Conservation (phyloP, 2,113 vertebrate genomes). For the Equus przewalskii region DNA sequence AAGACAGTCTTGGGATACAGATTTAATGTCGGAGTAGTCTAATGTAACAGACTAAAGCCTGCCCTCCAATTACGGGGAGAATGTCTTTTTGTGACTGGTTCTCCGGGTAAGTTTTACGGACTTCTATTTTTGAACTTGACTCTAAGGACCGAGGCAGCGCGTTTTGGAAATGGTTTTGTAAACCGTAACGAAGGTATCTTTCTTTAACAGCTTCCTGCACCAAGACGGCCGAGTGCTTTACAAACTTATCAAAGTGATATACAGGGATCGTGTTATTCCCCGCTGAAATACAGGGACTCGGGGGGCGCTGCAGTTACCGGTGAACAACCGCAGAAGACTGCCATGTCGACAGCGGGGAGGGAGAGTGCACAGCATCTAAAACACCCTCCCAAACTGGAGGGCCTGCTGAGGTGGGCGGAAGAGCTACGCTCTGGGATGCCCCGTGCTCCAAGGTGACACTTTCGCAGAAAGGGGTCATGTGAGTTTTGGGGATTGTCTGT, state of each 20-base stretch:
- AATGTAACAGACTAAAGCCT: constrained; percentile 34
- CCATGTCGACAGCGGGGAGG: not conserved
- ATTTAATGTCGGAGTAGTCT: constrained; percentile 55
- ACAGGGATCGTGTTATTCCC: constrained; percentile 51
- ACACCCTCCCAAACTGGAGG: not conserved
- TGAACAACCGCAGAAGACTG: constrained; percentile 22
- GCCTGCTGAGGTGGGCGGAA: accelerated
- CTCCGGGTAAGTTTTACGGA: constrained; percentile 36
- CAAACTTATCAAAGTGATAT: constrained; percentile 80
- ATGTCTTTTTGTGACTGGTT: constrained; percentile 37
- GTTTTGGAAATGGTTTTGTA: constrained; percentile 75
- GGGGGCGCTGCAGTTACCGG: not conserved
- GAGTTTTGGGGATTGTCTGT: not conserved
- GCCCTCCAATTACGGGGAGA: constrained; percentile 41
- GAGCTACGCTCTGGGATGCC: not conserved
- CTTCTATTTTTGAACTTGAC: constrained; percentile 73
- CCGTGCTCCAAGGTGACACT: accelerated
- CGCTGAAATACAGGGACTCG: constrained; percentile 46
- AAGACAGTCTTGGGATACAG: constrained; percentile 68
- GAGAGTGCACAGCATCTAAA: not conserved
- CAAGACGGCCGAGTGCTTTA: constrained; percentile 75
- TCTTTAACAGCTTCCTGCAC: constrained; percentile 69
- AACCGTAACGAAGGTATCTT: constrained; percentile 69
- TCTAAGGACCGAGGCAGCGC: not conserved
- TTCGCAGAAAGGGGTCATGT: not conserved